A percentile compares a stretch with the other conserved stretches of the same genome.
These are phyloP conservation scores for Pampus argenteus DNA, from an alignment of 2,797 vertebrate genomes.

Conservation along the genomic window DNA sequence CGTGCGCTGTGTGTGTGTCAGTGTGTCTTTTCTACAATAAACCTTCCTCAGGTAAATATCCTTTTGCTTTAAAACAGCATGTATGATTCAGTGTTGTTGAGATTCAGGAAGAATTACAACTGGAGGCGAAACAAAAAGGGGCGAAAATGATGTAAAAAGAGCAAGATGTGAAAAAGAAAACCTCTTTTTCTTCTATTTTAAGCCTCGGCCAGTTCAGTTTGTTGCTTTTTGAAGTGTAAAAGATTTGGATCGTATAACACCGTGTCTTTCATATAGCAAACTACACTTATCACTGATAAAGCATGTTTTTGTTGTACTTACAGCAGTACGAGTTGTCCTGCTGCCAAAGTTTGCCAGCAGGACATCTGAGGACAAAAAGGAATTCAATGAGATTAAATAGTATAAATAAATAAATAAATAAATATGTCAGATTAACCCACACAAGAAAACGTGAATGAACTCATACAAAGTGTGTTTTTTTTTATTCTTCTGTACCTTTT, in stretches of 20 bases:
- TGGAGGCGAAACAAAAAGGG: constrained; percentile 9
- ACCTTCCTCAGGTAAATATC: constrained; percentile 58
- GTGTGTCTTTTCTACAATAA: constrained; percentile 60
- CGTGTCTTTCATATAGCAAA: not conserved
- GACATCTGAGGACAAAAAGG: constrained; percentile 1
- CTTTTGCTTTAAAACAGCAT: constrained; percentile 42
- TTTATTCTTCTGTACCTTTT: constrained; percentile 10
- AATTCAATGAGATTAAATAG: constrained; percentile 33
- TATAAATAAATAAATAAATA: too few species aligned
- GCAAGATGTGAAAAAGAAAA: constrained; percentile 1
- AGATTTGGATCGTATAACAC: not conserved
- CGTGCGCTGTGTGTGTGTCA: constrained; percentile 31
- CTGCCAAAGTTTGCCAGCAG: constrained; percentile 19
- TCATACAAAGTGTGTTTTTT: constrained; percentile 26
- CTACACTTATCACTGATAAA: not conserved
- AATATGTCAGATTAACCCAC: constrained; percentile 27
- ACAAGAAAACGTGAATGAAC: constrained; percentile 25
- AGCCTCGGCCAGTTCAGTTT: not conserved
- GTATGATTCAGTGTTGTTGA: constrained; percentile 50
- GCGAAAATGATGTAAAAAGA: not conserved
- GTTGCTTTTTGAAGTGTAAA: constrained; percentile 10
- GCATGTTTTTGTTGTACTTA: too few species aligned
- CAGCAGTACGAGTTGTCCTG: too few species aligned
- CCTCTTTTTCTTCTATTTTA: not conserved
- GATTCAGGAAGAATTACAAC: constrained; percentile 32